These are phyloP conservation scores for Pseudomyrmex concolor DNA, from an alignment of 1,140 invertebrate species.

Conservation along the genomic window DNA sequence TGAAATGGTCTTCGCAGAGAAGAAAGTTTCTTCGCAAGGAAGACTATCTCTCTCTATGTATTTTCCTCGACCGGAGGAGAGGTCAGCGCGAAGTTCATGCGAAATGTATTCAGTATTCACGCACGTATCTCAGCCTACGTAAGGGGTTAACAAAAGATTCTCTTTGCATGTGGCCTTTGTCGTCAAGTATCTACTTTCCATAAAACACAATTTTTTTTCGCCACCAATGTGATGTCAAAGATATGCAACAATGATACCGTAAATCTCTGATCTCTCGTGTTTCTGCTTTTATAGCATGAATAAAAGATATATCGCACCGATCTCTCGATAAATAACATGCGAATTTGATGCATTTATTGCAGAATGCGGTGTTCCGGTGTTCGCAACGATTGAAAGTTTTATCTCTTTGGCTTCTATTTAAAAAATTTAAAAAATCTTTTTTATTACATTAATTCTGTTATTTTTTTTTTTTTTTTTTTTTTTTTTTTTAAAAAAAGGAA, in stretches of 20 bases:
- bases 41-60: background rate
- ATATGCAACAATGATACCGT: conserved; percentile 21
- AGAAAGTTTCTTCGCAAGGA: no score
- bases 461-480: no score
- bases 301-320: background rate
- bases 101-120: conserved; percentile 34
- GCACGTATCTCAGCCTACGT: conserved; percentile 33
- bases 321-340: background rate
- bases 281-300: background rate
- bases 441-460: no score
- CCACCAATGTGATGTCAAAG: conserved; percentile 44
- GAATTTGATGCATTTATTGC: conserved; percentile 4
- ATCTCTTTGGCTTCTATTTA: no score
- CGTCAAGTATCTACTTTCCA: conserved; percentile 56
- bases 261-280: conserved; percentile 29
- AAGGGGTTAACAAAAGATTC: conserved; percentile 37
- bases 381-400: background rate
- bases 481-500: no score
- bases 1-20: no score
- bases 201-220: conserved; percentile 44
- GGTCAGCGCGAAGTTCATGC: conserved; percentile 24
- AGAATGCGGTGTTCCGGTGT: background rate
- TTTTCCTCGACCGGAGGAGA: conserved; percentile 12
- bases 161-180: conserved; percentile 48
- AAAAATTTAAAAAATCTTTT: no score